Percentiles rank a stretch among this genome's conserved stretches.
phyloP scores from a whole-genome alignment of 2,888 invertebrate species.

The Drosophila anomelani region DNA sequence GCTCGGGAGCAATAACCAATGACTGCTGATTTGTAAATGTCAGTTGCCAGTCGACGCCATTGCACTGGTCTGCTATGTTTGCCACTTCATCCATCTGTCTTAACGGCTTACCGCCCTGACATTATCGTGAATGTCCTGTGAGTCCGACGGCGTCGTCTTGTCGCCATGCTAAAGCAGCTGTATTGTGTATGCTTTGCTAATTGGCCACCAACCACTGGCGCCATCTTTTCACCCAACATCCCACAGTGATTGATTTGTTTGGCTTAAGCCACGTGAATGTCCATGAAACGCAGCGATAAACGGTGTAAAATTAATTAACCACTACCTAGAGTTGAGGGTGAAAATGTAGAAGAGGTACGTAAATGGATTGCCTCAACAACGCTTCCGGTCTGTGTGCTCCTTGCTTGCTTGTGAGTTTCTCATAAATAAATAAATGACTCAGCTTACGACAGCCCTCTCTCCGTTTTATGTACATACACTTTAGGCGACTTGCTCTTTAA shows the following conservation, averaged over 20 bases:
- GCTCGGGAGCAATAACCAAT: constrained; percentile 60
- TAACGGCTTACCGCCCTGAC: constrained; percentile 62
- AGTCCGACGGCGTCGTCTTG: constrained; percentile 38
- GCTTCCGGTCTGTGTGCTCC: constrained; percentile 26
- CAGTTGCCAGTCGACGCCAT: constrained; percentile 61
- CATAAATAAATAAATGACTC: constrained; percentile 73
- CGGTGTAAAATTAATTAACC: constrained; percentile 78
- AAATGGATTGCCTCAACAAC: constrained; percentile 30
- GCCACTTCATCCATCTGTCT: constrained; percentile 79
- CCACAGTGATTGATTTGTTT: constrained; percentile 72
- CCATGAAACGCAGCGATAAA: constrained; percentile 69
- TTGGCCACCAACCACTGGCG: constrained; percentile 54
- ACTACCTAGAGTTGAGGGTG: constrained; percentile 31
- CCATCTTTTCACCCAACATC: constrained; percentile 6
- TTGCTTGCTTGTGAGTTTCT: constrained; percentile 28
- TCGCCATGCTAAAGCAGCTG: constrained; percentile 73
- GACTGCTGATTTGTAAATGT: constrained; percentile 74
- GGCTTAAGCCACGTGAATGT: constrained; percentile 62
- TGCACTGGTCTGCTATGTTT: constrained; percentile 66
- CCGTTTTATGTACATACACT: constrained; percentile 23
- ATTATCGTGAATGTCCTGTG: constrained; percentile 35
- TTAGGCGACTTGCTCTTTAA: constrained; percentile 22
- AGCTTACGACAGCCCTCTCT: constrained; percentile 41
- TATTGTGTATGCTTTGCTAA: constrained; percentile 72
- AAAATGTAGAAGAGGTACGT: constrained; percentile 28